Percentiles rank a stretch among this genome's conserved stretches.
Evolutionary conservation across 2,113 vertebrate genomes (phyloP).

Genomic region (Melanocharis versteri): DNA sequence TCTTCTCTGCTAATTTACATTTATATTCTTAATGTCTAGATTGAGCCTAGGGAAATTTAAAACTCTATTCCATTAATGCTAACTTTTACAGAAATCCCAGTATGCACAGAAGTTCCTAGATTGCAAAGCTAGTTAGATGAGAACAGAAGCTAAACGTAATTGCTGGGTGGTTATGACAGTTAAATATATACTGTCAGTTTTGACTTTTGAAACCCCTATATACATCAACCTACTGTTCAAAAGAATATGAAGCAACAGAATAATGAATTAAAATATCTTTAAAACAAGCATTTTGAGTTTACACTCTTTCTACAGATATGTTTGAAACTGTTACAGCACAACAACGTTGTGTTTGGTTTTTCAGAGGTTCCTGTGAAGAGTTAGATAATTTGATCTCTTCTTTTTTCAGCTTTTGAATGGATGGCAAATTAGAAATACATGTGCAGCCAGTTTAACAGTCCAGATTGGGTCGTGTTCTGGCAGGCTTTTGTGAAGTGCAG

Average conservation of each 20-base stretch:
- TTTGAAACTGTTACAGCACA: neutral
- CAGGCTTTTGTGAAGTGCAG: neutral
- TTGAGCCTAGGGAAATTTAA: conserved; percentile 77
- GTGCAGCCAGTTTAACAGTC: neutral
- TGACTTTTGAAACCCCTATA: conserved; percentile 50
- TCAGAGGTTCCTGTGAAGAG: neutral
- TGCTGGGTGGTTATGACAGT: conserved; percentile 66
- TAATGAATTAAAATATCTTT: conserved; percentile 29
- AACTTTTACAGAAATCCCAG: conserved; percentile 72
- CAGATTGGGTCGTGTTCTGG: neutral
- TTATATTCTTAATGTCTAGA: conserved; percentile 77
- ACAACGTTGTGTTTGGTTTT: neutral
- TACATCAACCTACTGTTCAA: conserved; percentile 15
- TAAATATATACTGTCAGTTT: conserved; percentile 69
- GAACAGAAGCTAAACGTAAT: conserved; percentile 66
- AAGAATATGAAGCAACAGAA: conserved; percentile 27
- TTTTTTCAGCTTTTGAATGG: neutral
- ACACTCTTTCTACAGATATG: neutral
- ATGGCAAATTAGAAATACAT: neutral
- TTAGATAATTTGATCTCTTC: neutral
- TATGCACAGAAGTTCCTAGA: conserved; percentile 61
- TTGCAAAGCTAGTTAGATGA: conserved; percentile 57
- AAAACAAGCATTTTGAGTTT: neutral
- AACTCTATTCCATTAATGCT: conserved; percentile 76
- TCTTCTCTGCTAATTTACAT: conserved; percentile 78